A percentile compares a stretch with the other conserved stretches of the same genome.
These are phyloP conservation scores for Sitodiplosis mosellana DNA, from an alignment of 1,140 invertebrate species.

Conservation along the genomic window DNA sequence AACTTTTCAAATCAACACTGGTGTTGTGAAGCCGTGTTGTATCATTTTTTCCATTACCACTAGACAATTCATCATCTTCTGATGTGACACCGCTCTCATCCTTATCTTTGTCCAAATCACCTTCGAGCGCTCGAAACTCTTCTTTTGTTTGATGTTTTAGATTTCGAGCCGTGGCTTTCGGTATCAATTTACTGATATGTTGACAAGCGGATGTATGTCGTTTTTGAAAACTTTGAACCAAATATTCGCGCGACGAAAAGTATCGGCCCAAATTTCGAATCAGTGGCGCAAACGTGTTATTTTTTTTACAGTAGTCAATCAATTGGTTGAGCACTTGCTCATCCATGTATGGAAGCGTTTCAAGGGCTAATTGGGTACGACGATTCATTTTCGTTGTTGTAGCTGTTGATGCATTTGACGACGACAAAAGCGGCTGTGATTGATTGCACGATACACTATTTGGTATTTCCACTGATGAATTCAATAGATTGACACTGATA, in stretches of 20 bases:
- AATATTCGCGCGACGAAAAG: conserved; percentile 47
- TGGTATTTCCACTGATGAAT: too few species aligned
- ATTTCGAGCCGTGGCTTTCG: conserved; percentile 25
- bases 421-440: too few species aligned
- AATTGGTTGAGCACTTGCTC: conserved; percentile 44
- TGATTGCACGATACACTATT: too few species aligned
- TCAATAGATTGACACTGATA: too few species aligned
- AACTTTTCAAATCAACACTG: conserved; percentile 35
- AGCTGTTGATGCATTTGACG: neutral
- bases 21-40: conserved; percentile 24
- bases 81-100: conserved; percentile 30
- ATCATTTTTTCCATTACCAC: neutral
- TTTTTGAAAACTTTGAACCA: conserved; percentile 48
- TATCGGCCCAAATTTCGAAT: conserved; percentile 48
- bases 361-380: too few species aligned
- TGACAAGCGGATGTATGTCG: conserved; percentile 8
- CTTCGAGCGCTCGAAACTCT: conserved; percentile 46
- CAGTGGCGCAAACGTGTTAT: conserved; percentile 40
- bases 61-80: neutral
- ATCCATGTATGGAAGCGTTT: conserved; percentile 30
- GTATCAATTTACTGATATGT: conserved; percentile 27
- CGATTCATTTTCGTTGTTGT: neutral
- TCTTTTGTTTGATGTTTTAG: conserved; percentile 36
- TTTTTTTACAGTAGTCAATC: conserved; percentile 41
- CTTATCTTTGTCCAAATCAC: conserved; percentile 68